A percentile compares a stretch with the other conserved stretches of the same genome.
Evolutionary conservation across 1,140 invertebrate genomes (phyloP).

Genomic region (Asobara japonica): DNA sequence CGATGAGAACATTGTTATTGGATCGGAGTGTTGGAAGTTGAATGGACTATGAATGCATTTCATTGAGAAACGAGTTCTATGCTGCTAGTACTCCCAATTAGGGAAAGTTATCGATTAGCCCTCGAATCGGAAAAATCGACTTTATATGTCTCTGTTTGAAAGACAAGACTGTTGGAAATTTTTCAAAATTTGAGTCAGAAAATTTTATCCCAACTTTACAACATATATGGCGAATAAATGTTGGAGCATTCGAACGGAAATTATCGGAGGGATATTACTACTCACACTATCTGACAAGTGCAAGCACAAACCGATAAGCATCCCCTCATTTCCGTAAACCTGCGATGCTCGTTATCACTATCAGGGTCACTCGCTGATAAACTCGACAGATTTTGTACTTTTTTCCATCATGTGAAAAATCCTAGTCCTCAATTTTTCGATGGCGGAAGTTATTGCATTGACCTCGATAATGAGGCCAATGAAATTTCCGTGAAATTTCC

Average conservation of each 20-base stretch:
- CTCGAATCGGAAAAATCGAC: no score
- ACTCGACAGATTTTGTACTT: neutral
- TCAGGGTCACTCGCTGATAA: neutral
- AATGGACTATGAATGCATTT: neutral
- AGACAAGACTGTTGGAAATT: no score
- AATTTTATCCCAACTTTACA: no score
- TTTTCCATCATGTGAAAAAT: neutral
- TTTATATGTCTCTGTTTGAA: no score
- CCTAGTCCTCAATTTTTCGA: no score
- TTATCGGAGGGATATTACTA: neutral
- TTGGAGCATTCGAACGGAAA: neutral
- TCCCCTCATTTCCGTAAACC: conserved; percentile 11
- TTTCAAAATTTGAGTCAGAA: no score
- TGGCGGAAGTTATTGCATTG: no score
- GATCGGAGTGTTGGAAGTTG: neutral
- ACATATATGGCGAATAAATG: neutral
- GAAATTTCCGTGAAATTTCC: no score
- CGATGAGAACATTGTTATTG: neutral
- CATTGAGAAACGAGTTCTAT: neutral
- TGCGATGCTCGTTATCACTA: conserved; percentile 6
- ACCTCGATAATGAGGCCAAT: no score
- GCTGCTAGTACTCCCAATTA: no score
- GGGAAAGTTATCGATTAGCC: no score
- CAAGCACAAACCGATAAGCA: neutral
- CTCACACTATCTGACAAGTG: conserved; percentile 1